Percentiles rank a stretch among this genome's conserved stretches.
phyloP scores from a whole-genome alignment of 2,113 vertebrate species.

The Scortum barcoo region DNA sequence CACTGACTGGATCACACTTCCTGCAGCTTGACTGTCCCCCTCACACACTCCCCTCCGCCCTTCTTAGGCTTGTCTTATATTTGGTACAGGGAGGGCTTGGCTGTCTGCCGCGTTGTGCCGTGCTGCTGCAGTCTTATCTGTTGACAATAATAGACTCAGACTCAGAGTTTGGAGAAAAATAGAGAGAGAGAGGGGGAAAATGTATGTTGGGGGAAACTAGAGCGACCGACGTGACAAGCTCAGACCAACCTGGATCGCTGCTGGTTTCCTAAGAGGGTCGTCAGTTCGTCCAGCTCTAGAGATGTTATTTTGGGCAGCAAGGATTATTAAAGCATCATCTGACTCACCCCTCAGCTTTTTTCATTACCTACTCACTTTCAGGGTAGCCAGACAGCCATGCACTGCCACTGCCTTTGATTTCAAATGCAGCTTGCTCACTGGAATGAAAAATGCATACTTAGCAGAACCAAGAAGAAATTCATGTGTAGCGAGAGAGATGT shows the following conservation, averaged over 20 bases:
- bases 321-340: conserved; percentile 78
- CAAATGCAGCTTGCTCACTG: conserved; percentile 73
- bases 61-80: conserved; percentile 44
- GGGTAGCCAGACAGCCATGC: conserved; percentile 68
- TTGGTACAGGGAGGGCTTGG: conserved; percentile 54
- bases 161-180: conserved; percentile 21
- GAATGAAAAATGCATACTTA: conserved; percentile 82
- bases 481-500: conserved; percentile 31
- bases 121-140: conserved; percentile 70
- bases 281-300: conserved; percentile 36
- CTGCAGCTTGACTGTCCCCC: conserved; percentile 13
- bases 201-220: background rate
- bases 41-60: conserved; percentile 16
- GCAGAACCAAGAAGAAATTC: conserved; percentile 74
- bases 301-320: conserved; percentile 76
- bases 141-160: conserved; percentile 65
- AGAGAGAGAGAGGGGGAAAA: background rate
- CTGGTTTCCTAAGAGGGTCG: conserved; percentile 46
- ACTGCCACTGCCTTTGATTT: conserved; percentile 77
- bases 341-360: conserved; percentile 77
- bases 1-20: conserved; percentile 35
- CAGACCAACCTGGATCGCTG: conserved; percentile 28
- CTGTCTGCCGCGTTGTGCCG: conserved; percentile 45
- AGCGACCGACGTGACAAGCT: conserved; percentile 12
- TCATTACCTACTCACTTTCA: conserved; percentile 72